A percentile compares a stretch with the other conserved stretches of the same genome.
These are phyloP conservation scores for Carassius carassius DNA, from an alignment of 2,113 vertebrate genomes.

Conservation along the genomic window DNA sequence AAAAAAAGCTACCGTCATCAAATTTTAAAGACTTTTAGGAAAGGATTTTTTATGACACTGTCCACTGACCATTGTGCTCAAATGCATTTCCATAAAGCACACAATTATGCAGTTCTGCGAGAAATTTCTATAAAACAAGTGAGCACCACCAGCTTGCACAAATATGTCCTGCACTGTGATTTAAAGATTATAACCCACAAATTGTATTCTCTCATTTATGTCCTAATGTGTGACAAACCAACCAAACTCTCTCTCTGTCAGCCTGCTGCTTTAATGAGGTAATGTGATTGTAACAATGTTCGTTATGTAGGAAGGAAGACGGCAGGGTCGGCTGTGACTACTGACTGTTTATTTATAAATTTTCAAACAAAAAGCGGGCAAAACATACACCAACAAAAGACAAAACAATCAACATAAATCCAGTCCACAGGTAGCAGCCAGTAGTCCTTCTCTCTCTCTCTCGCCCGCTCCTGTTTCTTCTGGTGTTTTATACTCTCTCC, in stretches of 20 bases:
- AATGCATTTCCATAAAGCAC: not conserved
- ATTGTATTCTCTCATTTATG: not conserved
- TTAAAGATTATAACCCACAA: not conserved
- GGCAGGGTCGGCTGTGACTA: too few species aligned
- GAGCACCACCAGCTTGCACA: not conserved
- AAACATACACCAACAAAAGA: too few species aligned
- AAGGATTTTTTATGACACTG: not conserved
- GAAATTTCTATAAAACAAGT: not conserved
- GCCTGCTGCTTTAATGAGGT: slow-evolving; percentile 19
- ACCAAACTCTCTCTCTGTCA: not conserved
- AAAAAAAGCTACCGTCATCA: not conserved
- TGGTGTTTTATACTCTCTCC: too few species aligned
- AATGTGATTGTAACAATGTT: too few species aligned
- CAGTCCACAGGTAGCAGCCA: too few species aligned
- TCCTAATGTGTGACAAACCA: not conserved
- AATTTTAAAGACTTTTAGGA: not conserved
- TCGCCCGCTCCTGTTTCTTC: too few species aligned
- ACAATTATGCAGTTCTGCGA: not conserved
- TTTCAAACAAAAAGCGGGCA: too few species aligned
- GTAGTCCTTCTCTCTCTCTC: too few species aligned
- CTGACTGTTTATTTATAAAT: too few species aligned
- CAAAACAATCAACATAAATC: too few species aligned
- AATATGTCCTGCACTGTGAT: not conserved
- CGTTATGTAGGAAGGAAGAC: too few species aligned
- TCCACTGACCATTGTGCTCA: not conserved